These are phyloP conservation scores for Proisotoma minuta DNA, from an alignment of 2,888 invertebrate species.

Conservation along the genomic window DNA sequence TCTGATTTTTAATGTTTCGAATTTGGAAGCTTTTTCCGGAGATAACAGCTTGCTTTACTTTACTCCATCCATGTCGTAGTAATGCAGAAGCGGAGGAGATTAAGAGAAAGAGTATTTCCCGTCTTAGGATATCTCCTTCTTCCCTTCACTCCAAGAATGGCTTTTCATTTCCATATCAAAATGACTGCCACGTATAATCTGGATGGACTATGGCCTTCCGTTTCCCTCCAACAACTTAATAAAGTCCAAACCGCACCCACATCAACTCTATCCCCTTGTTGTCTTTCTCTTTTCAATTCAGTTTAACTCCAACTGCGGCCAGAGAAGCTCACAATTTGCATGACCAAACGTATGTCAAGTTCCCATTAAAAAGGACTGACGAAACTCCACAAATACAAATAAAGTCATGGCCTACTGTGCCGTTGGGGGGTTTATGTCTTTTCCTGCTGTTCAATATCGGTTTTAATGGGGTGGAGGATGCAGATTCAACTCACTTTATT, in stretches of 20 bases:
- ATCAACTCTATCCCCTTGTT: background rate
- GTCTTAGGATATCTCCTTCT: background rate
- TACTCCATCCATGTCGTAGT: background rate
- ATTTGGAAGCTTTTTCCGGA: conserved; percentile 18
- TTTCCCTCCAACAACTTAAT: background rate
- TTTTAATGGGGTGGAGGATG: background rate
- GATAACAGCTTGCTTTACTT: conserved; percentile 16
- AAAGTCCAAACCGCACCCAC: conserved; percentile 2
- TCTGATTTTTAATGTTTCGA: conserved; percentile 18
- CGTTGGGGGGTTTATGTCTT: background rate
- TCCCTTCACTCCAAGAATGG: background rate
- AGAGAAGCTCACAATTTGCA: conserved; percentile 5
- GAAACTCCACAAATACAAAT: background rate
- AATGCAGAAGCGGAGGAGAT: background rate
- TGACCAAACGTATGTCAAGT: conserved; percentile 6
- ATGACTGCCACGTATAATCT: conserved; percentile 4
- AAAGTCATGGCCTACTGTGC: conserved; percentile 8
- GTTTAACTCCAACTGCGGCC: background rate
- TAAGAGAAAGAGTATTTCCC: background rate
- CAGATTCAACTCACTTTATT: background rate
- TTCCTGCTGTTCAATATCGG: background rate
- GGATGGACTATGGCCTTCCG: background rate
- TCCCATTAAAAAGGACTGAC: conserved; percentile 1
- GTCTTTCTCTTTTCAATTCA: background rate
- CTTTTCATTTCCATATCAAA: conserved; percentile 1